phyloP scores from a whole-genome alignment of 2,797 vertebrate genomes.

The Gymnocypris eckloni region DNA sequence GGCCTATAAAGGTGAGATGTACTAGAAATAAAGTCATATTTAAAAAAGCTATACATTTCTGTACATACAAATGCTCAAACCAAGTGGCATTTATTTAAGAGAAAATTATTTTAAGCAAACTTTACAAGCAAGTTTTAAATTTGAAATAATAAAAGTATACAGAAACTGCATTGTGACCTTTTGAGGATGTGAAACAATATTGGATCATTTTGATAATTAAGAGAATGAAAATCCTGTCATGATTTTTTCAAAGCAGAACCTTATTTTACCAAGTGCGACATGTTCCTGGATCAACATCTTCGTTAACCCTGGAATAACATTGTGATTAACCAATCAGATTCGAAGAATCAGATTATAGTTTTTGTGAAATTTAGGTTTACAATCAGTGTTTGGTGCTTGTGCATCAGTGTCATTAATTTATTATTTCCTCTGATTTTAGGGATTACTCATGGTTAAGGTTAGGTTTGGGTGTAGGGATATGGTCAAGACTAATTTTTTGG shows the following conservation, averaged over 20 bases:
- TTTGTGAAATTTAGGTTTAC: no score
- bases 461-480: no score
- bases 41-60: neutral
- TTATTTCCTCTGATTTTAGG: no score
- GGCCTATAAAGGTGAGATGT: constrained; percentile 78
- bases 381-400: no score
- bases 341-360: no score
- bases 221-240: neutral
- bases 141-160: neutral
- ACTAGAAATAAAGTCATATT: neutral
- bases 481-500: no score
- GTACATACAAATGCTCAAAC: neutral
- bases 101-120: neutral
- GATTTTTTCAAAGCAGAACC: neutral
- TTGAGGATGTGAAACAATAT: neutral
- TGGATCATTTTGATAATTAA: neutral
- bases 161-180: neutral
- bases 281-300: no score
- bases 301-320: no score
- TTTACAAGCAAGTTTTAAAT: neutral
- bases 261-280: no score
- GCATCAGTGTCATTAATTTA: no score
- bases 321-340: no score
- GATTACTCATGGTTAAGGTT: no score
- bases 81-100: neutral